Percentiles rank a stretch among this genome's conserved stretches.
These are phyloP conservation scores for Ischnus inquisitorius DNA, from an alignment of 2,888 invertebrate species.

Conservation along the genomic window DNA sequence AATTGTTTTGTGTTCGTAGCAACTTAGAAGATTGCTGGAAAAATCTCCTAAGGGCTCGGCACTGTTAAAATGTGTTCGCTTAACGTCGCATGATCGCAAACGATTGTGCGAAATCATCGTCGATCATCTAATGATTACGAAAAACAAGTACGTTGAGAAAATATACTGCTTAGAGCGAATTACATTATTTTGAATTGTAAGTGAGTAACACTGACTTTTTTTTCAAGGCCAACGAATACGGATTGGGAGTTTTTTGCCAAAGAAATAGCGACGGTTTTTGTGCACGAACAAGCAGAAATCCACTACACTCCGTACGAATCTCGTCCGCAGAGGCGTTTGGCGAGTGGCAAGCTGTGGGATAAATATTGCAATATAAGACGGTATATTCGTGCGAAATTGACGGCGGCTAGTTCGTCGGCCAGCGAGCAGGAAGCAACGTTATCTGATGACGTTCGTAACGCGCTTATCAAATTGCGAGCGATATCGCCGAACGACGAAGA, in stretches of 20 bases:
- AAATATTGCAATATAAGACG: constrained; percentile 25
- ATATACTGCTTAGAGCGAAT: neutral
- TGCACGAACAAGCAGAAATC: constrained; percentile 16
- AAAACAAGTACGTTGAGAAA: constrained; percentile 25
- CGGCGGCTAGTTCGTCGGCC: neutral
- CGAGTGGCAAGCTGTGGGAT: constrained; percentile 24
- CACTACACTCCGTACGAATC: constrained; percentile 37
- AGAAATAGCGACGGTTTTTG: constrained; percentile 20
- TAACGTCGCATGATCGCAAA: constrained; percentile 27
- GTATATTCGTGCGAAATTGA: constrained; percentile 21
- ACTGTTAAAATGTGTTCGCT: constrained; percentile 6
- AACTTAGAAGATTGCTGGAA: constrained; percentile 20
- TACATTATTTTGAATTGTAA: too few species aligned
- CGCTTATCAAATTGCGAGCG: constrained; percentile 3
- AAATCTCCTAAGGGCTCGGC: constrained; percentile 11
- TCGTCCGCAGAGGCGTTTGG: constrained; percentile 27
- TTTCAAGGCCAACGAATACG: neutral
- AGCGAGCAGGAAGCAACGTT: neutral
- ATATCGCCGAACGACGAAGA: constrained; percentile 44
- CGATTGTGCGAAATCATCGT: constrained; percentile 34
- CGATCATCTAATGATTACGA: constrained; percentile 28
- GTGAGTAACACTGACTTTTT: neutral
- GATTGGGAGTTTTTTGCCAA: constrained; percentile 31
- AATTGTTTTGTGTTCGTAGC: neutral
- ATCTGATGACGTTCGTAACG: constrained; percentile 13